These are phyloP conservation scores for Notolabrus celidotus DNA, from an alignment of 2,797 vertebrate genomes.

Conservation along the genomic window DNA sequence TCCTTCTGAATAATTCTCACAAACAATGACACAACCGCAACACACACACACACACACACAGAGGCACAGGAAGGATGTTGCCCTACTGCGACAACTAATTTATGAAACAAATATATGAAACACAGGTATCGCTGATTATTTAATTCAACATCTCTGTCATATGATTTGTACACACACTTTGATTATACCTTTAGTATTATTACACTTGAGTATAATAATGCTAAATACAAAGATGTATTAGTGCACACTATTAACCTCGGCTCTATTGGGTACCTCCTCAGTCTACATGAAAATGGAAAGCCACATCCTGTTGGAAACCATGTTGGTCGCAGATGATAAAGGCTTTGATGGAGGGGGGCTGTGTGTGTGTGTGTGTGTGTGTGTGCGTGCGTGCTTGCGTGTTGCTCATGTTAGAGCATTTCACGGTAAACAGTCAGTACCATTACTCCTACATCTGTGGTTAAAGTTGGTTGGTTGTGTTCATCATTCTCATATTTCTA, in stretches of 20 bases:
- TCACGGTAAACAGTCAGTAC: too few relatives aligned
- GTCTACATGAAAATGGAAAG: conserved; percentile 31
- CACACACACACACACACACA: neutral
- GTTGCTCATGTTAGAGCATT: too few relatives aligned
- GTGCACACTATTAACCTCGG: neutral
- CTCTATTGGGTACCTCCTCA: conserved; percentile 6
- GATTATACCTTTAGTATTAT: neutral
- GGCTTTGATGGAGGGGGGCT: conserved; percentile 25
- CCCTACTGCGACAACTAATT: neutral
- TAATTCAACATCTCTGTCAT: neutral
- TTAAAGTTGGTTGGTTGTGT: too few relatives aligned
- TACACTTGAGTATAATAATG: neutral
- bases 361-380: neutral
- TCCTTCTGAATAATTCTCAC: too few relatives aligned
- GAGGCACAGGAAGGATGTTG: conserved; percentile 22
- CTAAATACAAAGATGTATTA: neutral
- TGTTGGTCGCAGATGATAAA: conserved; percentile 36
- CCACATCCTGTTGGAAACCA: conserved; percentile 75
- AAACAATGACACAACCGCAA: too few relatives aligned
- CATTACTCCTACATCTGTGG: too few relatives aligned
- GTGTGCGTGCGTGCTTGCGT: neutral
- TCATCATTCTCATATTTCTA: too few relatives aligned
- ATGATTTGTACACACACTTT: neutral
- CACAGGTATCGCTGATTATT: neutral
- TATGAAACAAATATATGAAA: conserved; percentile 1